A percentile compares a stretch with the other conserved stretches of the same genome.
Conservation (phyloP, 2,113 vertebrate genomes). For the Cnemophilus loriae region DNA sequence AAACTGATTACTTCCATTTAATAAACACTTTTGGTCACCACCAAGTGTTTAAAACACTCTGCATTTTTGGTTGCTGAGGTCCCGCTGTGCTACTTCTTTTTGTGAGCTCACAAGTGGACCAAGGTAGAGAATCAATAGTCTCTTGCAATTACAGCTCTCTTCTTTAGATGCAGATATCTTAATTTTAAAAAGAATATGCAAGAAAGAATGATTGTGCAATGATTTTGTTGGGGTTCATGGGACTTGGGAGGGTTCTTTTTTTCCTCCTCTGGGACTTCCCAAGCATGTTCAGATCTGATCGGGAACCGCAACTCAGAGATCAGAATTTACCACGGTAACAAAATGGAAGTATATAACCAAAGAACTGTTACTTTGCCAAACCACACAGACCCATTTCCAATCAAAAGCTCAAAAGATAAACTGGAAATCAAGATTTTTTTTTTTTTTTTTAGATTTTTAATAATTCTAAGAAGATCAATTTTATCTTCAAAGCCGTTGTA, state of each 20-base stretch:
- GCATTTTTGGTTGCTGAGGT: neutral
- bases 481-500: neutral
- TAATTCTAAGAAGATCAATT: neutral
- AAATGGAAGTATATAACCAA: neutral
- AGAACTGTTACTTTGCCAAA: neutral
- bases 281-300: neutral
- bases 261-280: neutral
- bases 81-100: neutral
- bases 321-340: neutral
- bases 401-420: neutral
- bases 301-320: neutral
- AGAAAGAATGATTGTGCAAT: neutral
- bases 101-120: neutral
- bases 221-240: neutral
- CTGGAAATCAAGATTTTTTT: neutral
- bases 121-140: neutral
- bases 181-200: neutral
- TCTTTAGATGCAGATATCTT: neutral
- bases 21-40: neutral
- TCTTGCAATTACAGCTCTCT: neutral
- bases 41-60: neutral
- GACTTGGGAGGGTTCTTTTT: neutral
- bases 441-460: neutral
- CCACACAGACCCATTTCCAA: neutral
- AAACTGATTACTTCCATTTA: neutral